Evolutionary conservation across 2,113 vertebrate species (phyloP).

Genomic region (Condylura cristata): DNA sequence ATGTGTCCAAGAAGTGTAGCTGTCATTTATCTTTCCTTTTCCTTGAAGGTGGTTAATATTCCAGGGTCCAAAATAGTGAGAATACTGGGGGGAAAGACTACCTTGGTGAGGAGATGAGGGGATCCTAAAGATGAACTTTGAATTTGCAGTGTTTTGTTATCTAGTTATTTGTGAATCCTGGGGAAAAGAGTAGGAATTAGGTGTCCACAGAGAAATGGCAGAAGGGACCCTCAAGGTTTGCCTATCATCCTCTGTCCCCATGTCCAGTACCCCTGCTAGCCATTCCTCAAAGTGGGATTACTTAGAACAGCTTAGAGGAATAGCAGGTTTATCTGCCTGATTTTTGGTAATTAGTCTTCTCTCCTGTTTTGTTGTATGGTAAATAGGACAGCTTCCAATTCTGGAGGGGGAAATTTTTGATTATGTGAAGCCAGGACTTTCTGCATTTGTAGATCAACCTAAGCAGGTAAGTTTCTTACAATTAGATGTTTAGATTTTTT

Average conservation of each 20-base stretch:
- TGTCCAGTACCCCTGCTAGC: neutral
- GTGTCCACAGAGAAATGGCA: neutral
- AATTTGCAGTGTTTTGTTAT: neutral
- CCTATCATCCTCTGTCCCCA: neutral
- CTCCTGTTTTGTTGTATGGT: conserved; percentile 47
- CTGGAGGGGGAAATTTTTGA: conserved; percentile 97
- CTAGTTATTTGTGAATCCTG: neutral
- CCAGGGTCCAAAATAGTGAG: neutral
- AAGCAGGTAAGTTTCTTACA: conserved; percentile 88
- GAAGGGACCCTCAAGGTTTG: neutral
- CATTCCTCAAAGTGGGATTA: neutral
- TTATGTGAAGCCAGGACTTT: conserved; percentile 97
- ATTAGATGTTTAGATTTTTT: neutral
- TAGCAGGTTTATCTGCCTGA: neutral
- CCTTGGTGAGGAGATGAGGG: neutral
- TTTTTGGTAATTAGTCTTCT: neutral
- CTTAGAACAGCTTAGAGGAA: neutral
- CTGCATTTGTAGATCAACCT: conserved; percentile 94
- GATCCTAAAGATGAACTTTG: neutral
- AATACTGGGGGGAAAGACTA: conserved; percentile 8
- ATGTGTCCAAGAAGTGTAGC: neutral
- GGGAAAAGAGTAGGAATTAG: neutral
- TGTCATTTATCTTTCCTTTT: conserved; percentile 19
- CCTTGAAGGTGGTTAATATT: conserved; percentile 2
- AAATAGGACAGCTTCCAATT: conserved; percentile 89